A percentile compares a stretch with the other conserved stretches of the same genome.
phyloP scores from a whole-genome alignment of 2,113 vertebrate species.

The Centropus bengalensis region DNA sequence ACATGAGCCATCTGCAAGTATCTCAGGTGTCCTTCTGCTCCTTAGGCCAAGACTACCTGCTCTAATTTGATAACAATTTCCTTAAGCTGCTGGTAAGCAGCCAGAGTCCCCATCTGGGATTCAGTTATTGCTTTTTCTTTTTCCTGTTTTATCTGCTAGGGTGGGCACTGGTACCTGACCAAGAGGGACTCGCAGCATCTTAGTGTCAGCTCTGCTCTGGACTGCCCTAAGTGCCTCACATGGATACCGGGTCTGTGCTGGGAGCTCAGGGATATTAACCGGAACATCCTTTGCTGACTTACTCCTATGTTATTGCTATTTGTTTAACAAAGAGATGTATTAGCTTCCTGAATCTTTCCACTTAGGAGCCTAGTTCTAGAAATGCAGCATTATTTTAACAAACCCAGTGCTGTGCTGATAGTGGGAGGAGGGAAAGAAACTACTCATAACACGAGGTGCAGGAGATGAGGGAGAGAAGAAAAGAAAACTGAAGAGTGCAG shows the following conservation, averaged over 20 bases:
- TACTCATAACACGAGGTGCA: neutral
- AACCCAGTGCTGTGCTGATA: neutral
- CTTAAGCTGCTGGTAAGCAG: neutral
- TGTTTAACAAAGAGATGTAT: neutral
- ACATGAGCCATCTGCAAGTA: neutral
- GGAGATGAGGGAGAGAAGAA: constrained; percentile 3
- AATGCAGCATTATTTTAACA: constrained; percentile 6
- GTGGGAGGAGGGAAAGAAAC: constrained; percentile 11
- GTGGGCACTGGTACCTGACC: neutral
- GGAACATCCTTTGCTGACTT: neutral
- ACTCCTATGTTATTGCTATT: neutral
- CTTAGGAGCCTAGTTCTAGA: neutral
- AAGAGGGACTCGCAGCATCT: neutral
- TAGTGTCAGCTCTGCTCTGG: neutral
- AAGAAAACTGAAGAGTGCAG: constrained; percentile 22
- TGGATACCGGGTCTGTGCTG: neutral
- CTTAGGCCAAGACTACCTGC: neutral
- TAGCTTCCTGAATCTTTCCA: neutral
- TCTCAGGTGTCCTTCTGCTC: neutral
- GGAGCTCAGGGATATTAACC: neutral
- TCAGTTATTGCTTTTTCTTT: neutral
- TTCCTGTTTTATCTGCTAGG: neutral
- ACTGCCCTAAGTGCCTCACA: neutral
- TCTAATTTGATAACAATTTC: neutral
- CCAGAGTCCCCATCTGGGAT: neutral